A percentile compares a stretch with the other conserved stretches of the same genome.
These are phyloP conservation scores for Myathropa florea DNA, from an alignment of 2,888 invertebrate genomes.

Conservation along the genomic window DNA sequence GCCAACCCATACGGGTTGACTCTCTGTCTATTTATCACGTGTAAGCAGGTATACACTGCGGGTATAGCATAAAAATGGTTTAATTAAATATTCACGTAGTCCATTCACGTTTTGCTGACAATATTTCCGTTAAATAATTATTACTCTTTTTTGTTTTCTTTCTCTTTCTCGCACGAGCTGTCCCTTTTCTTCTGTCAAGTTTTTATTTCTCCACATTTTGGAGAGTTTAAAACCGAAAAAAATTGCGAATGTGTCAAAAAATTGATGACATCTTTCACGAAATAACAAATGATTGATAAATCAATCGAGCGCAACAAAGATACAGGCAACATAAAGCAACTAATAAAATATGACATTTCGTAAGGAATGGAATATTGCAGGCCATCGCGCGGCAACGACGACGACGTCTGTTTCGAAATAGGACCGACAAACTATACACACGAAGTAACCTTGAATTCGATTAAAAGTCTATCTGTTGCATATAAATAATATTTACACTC, in stretches of 20 bases:
- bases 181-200: background rate
- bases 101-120: constrained; percentile 64
- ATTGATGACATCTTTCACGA: constrained; percentile 5
- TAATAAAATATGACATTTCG: constrained; percentile 26
- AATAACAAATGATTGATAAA: background rate
- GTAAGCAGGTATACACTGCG: constrained; percentile 26
- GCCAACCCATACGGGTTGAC: constrained; percentile 10
- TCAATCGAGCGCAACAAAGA: background rate
- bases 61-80: constrained; percentile 51
- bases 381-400: background rate
- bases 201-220: background rate
- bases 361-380: constrained; percentile 28
- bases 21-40: constrained; percentile 19
- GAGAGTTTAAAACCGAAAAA: background rate
- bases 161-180: background rate
- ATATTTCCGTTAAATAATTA: constrained; percentile 66
- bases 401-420: constrained; percentile 27
- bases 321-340: background rate
- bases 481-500: constrained; percentile 53
- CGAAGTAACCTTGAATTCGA: constrained; percentile 37
- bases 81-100: constrained; percentile 62
- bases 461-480: constrained; percentile 16
- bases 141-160: background rate
- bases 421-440: background rate
- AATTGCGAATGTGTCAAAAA: constrained; percentile 10